These are phyloP conservation scores for Rhizoglyphus robini DNA, from an alignment of 1,140 invertebrate genomes.

Conservation along the genomic window DNA sequence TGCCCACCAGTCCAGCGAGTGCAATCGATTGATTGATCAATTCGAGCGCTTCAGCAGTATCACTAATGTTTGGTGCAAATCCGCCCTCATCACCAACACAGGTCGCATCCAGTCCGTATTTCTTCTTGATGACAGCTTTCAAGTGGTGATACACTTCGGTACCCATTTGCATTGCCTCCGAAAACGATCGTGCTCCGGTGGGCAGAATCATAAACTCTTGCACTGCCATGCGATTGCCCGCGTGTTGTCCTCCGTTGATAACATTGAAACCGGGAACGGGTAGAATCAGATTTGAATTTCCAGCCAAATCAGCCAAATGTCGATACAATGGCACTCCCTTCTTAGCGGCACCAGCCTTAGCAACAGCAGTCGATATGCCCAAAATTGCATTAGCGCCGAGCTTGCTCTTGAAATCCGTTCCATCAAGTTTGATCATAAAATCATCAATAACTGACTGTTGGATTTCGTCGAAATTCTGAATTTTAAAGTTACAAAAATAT, in stretches of 20 bases:
- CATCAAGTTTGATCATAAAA: slow-evolving; percentile 80
- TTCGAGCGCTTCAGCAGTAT: slow-evolving; percentile 79
- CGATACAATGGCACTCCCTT: slow-evolving; percentile 73
- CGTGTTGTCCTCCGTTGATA: slow-evolving; percentile 97
- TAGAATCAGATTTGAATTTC: slow-evolving; percentile 73
- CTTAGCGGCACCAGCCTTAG: slow-evolving; percentile 89
- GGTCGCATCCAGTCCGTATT: slow-evolving; percentile 69
- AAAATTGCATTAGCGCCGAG: slow-evolving; percentile 95
- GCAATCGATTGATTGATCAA: slow-evolving; percentile 81
- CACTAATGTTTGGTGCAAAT: slow-evolving; percentile 94
- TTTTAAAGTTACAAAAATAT: slow-evolving; percentile 35
- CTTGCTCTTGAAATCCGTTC: slow-evolving; percentile 78
- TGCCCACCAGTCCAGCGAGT: slow-evolving; percentile 82
- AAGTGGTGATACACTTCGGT: slow-evolving; percentile 92
- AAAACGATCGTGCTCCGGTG: slow-evolving; percentile 74
- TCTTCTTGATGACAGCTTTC: slow-evolving; percentile 79
- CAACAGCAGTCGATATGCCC: slow-evolving; percentile 86
- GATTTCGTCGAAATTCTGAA: too few relatives aligned
- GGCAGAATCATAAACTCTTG: slow-evolving; percentile 96
- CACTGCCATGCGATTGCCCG: slow-evolving; percentile 97
- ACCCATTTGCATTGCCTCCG: slow-evolving; percentile 96
- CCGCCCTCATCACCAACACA: slow-evolving; percentile 98
- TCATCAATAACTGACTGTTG: slow-evolving; percentile 87
- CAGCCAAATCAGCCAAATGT: slow-evolving; percentile 69
- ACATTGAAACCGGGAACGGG: slow-evolving; percentile 97